phyloP scores from a whole-genome alignment of 2,888 invertebrate genomes.

The Subacronicta megacephala region DNA sequence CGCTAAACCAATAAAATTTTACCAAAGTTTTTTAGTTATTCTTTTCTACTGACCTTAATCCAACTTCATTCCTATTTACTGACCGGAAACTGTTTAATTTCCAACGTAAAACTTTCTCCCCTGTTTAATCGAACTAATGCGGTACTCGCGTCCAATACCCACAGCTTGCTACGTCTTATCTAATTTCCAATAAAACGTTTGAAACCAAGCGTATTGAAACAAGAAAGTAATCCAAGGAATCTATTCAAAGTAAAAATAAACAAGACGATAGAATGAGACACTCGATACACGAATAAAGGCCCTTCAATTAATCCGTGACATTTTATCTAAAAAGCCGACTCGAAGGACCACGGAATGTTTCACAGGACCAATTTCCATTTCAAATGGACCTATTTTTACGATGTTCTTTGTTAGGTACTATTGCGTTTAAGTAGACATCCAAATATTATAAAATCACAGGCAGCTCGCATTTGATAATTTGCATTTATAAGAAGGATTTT shows the following conservation, averaged over 20 bases:
- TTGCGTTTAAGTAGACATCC: too few species aligned
- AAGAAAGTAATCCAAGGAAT: slow-evolving; percentile 32
- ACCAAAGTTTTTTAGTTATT: too few species aligned
- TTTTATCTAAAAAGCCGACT: slow-evolving; percentile 36
- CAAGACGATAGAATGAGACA: slow-evolving; percentile 18
- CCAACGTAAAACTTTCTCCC: slow-evolving; percentile 21
- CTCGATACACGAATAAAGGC: slow-evolving; percentile 24
- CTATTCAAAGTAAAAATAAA: slow-evolving; percentile 44
- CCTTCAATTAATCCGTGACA: slow-evolving; percentile 51
- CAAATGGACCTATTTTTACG: slow-evolving; percentile 58
- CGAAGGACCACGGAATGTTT: slow-evolving; percentile 42
- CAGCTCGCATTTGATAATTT: background rate
- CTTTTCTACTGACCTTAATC: background rate
- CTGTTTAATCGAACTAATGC: slow-evolving; percentile 33
- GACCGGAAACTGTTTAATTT: too few species aligned
- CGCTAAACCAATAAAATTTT: too few species aligned
- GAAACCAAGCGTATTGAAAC: slow-evolving; percentile 31
- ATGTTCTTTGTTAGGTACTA: slow-evolving; percentile 41
- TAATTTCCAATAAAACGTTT: slow-evolving; percentile 24
- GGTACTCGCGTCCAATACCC: slow-evolving; percentile 36
- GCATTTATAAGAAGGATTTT: background rate
- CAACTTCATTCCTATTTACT: slow-evolving; percentile 6
- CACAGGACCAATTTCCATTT: slow-evolving; percentile 60
- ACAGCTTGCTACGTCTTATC: slow-evolving; percentile 29
- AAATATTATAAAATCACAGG: too few species aligned